Base-by-base conservation (phyloP, 2,888 invertebrate species). In the Tetragonisca angustula region DNA sequence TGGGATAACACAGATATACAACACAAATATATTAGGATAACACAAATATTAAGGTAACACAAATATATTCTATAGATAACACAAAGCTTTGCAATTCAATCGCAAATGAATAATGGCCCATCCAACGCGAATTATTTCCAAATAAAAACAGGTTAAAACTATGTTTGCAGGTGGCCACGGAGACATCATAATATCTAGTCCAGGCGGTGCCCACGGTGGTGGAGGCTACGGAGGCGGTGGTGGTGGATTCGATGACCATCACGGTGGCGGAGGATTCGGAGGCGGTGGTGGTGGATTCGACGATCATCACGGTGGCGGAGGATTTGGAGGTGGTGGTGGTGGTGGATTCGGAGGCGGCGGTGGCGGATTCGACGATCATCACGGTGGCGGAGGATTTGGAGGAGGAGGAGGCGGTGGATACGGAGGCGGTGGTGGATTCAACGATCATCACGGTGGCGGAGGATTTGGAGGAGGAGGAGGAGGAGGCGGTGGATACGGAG, bases 151-250 rank as follows among this genome's bases (percentile, higher is more conserved):
- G n/a, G n/a, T 43, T 59, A n/a, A 59, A 59, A 59, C n/a, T 59
- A n/a, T 15, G 0, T 15, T 72, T 71, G 3, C 32, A 83, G 83
- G 83, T 59, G 83, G 81, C 2, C 82, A 82, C n/a, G 74, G 49
- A 32, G 71, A 75, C 0, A 43, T 82, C 19, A 79, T 79, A n/a
- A 69, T 81, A 73, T 54, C 81, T 0, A 64, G 84, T 49, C 43
- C 79, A 11, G 85, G 85, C 49, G 82, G 75, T 13, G 76, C 61
- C 27, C 65, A 75, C 17, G 79, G 50, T 50, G 67, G 82, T 17
- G 87, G 81, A 2, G 73, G 27, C 9, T 61, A 24, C 15, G 72
- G 78, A 2, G 87, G 87, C 2, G 88, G 86, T 19, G 24, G 79
- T 1, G 62, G 73, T 19, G 61, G 61, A 13, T 21, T 74, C 64